phyloP scores from a whole-genome alignment of 2,113 vertebrate species.

The Guaruba guarouba region DNA sequence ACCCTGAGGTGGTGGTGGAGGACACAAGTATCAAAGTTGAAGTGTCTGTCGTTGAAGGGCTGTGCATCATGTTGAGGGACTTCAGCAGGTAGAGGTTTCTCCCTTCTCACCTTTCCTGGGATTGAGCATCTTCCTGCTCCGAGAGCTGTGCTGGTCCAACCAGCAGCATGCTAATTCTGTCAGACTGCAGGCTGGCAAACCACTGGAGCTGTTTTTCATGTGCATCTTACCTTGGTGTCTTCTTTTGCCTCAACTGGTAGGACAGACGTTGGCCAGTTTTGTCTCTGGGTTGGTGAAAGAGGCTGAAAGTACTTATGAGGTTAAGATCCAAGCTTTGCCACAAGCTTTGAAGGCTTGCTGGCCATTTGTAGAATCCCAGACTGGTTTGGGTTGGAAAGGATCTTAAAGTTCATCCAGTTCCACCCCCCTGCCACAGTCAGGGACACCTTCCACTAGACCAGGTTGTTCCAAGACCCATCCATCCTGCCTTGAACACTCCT shows the following conservation, averaged over 20 bases:
- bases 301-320: neutral
- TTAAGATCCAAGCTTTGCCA: neutral
- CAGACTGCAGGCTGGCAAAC: neutral
- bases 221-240: neutral
- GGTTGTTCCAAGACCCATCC: neutral
- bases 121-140: neutral
- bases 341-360: neutral
- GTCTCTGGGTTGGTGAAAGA: neutral
- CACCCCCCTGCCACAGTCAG: neutral
- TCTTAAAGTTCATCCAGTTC: neutral
- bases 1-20: neutral
- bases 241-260: neutral
- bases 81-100: neutral
- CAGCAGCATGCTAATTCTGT: neutral
- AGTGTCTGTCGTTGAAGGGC: neutral
- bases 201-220: neutral
- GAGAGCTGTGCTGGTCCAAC: neutral
- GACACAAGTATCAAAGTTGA: neutral
- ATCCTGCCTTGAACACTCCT: neutral
- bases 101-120: neutral
- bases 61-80: fast-evolving
- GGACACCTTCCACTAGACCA: neutral
- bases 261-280: neutral
- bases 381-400: neutral
- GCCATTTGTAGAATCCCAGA: neutral